Evolutionary conservation across 1,140 invertebrate species (phyloP), one percentile per base, ranked within the genome.

Genomic region (Drosophila micromelanica): DNA sequence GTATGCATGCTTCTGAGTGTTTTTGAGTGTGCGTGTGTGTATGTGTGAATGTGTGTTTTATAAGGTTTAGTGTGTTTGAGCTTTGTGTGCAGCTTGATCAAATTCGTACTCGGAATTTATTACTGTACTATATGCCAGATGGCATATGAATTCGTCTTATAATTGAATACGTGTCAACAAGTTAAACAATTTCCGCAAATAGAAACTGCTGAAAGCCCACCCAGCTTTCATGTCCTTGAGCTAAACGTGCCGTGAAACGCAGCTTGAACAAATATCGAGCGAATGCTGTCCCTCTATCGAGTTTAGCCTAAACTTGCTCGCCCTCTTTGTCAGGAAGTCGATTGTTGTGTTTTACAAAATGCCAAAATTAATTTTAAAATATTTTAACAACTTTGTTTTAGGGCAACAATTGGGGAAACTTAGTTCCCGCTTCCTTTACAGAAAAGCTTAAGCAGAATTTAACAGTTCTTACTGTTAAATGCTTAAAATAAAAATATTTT

Each of bases 151-250:
- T 79, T 76, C 67, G 59, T 73, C 59, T 75, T 79, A 87, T 89
- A 89, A 87, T 87, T 89, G 84, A 82, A 89, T 87, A 82, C 82
- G 78, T 87, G 82, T 87, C 84, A 79, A 82, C 84, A 89, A 78
- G 68, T 76, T 61, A 63, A 37, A 40, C 67, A 75, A 69, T 64
- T 72, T 84, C 61, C 74, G 63, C 60, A 75, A 37, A 56, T 52
- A 62, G 59, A 42, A 65, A 38, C 13, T 20, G 23, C 57, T 11
- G 46, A 43, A 45, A 54, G 60, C 52, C 57, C 52, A 52, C 52
- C 40, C 71, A 67, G 65, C 60, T 65, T 64, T 80, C 43, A 73
- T 37, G 49, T 49, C 51, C 71, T 73, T 20, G 37, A 69, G 17
- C 17, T 13, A 51, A 60, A 76, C 70, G 63, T 73, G 57, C 40